These are phyloP conservation scores for Leptobrachium leishanense DNA, from an alignment of 2,113 vertebrate species.

Conservation along the genomic window DNA sequence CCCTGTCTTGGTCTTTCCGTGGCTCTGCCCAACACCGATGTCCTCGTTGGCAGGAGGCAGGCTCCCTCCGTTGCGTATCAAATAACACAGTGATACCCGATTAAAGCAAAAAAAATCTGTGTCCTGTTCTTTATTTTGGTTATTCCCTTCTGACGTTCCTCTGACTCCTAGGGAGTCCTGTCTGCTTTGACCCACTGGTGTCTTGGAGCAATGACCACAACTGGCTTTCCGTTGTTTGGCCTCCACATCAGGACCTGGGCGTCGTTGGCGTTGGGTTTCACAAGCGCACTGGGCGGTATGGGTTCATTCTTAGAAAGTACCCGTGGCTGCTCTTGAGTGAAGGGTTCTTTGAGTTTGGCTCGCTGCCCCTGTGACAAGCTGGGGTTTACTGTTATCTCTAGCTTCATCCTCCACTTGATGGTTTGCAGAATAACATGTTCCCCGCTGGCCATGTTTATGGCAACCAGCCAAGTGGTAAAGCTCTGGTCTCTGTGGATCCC, in stretches of 20 bases:
- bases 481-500: constrained; percentile 93
- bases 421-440: constrained; percentile 90
- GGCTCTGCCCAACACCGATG: background rate
- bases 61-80: background rate
- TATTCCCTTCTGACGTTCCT: background rate
- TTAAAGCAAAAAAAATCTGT: constrained; percentile 1
- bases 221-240: constrained; percentile 79
- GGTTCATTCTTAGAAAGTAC: constrained; percentile 88
- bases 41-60: background rate
- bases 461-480: constrained; percentile 97
- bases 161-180: constrained; percentile 30
- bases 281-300: constrained; percentile 87
- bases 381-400: constrained; percentile 87
- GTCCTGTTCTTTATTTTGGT: background rate
- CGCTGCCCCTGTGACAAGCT: constrained; percentile 82
- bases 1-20: background rate
- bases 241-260: constrained; percentile 99
- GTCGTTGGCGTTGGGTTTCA: constrained; percentile 97
- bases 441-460: constrained; percentile 81
- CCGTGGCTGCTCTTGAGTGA: constrained; percentile 86
- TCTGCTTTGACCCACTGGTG: constrained; percentile 59
- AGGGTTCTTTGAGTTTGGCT: constrained; percentile 81
- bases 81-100: constrained; percentile 86
- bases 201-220: constrained; percentile 93
- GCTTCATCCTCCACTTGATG: constrained; percentile 91